Base-by-base conservation (phyloP, 2,888 invertebrate species). In the Clanis bilineata region DNA sequence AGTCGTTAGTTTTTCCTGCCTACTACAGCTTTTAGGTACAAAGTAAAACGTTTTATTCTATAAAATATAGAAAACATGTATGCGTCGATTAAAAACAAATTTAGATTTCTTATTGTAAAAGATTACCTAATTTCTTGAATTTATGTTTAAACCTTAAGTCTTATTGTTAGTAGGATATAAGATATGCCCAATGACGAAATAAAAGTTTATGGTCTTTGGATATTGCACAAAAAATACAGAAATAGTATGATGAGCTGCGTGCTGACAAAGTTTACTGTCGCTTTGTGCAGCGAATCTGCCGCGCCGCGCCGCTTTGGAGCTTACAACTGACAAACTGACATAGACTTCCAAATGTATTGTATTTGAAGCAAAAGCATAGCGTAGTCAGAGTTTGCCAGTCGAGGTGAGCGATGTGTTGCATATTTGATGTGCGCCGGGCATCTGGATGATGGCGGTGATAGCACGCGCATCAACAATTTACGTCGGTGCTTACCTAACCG, bases 391-490 rank as follows among this genome's bases (percentile, higher is more conserved):
- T 9, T 72, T 72, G 59, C 73, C 73, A 71, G 72, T 74, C 65
- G 73, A 79, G 70, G 77, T 73, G 74, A 74, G 68, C 81, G 80
- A 72, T 70, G 69, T 74, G 76, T 74, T 90, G 82, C 86, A 89
- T 90, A 89, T 90, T 90, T 89, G 83, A 90, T 90, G 79, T 67
- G 73, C 66, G 71, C 72, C 66, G 70, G 67, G 65, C 68, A 60
- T 59, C 57, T 63, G 65, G 67, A 64, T 68, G 73, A 65, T 70
- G 73, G 72, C 77, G 79, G 68, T 65, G 73, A 65, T 70, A 73
- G 73, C 77, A 79, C 75, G 79, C 77, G 77, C 80, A 82, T 86
- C 79, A 80, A 84, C 79, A 80, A 86, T 88, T 88, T 75, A 85
- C 73, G 65, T 69, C 69, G 66, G 60, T 76, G 72, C 79, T 86